A percentile compares a stretch with the other conserved stretches of the same genome.
These are phyloP conservation scores for Syrista parreyssii DNA, from an alignment of 2,888 invertebrate species.

Conservation along the genomic window DNA sequence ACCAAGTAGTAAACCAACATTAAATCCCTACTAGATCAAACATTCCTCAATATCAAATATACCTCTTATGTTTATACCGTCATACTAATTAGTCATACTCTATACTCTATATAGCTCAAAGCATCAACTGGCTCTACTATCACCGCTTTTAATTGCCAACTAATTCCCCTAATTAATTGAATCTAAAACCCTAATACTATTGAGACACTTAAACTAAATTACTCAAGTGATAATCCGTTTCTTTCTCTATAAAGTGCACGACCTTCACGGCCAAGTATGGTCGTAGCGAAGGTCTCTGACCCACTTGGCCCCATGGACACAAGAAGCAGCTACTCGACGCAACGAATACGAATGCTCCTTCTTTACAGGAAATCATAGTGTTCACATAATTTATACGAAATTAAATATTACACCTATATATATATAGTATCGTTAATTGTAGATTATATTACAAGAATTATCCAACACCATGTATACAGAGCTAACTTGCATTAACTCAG, in stretches of 20 bases:
- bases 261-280: constrained; percentile 49
- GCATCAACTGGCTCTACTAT: not conserved
- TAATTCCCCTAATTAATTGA: not conserved
- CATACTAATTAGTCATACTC: not conserved
- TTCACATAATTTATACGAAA: not conserved
- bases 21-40: not conserved
- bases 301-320: constrained; percentile 34
- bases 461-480: not conserved
- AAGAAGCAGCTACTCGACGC: constrained; percentile 1
- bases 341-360: not conserved
- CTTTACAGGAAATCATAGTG: not conserved
- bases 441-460: not conserved
- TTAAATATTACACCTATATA: not conserved
- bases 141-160: not conserved
- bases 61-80: not conserved
- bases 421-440: not conserved
- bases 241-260: constrained; percentile 49
- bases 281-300: constrained; percentile 52
- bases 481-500: not conserved
- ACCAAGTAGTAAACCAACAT: not conserved
- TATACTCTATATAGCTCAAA: not conserved
- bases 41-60: not conserved
- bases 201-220: not conserved
- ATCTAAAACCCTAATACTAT: not conserved
- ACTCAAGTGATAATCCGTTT: constrained; percentile 38